Evolutionary conservation across 1,140 invertebrate genomes (phyloP), one percentile per base, ranked within the genome.

Genomic region (Neelides sp.): DNA sequence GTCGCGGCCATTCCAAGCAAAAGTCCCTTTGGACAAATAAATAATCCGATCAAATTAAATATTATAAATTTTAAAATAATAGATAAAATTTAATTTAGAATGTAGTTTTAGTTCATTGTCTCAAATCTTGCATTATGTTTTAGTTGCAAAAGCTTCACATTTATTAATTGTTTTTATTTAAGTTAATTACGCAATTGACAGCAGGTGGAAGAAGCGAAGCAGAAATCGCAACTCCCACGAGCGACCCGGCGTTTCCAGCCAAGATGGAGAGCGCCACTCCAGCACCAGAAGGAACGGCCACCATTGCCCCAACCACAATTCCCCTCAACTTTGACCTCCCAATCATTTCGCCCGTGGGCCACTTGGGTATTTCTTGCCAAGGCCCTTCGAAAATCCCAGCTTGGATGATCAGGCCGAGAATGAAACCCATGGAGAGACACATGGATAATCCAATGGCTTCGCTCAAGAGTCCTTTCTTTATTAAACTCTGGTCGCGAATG

Each of bases 181-280:
- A n/a, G n/a, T 48, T 63, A 73, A 76, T 76, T 70, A 84, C 82
- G 63, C 80, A 82, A 67, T 90, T 90, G 4, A 89, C 84, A 52
- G 83, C 80, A 12, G 85, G 86, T n/a, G 85, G 85, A 42, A 91
- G 63, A 27, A 89, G 68, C 1, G 85, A 89, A 1, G 86, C 85
- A 2, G 85, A 88, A 63, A 90, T 89, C 4, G 86, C 86, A 30
- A 91, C 86, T 57, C 85, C 85, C 53, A 91, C 88, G 32, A 90
- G 64, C 2, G 85, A 85, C 1, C 83, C 83, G 34, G 79, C 79
- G 62, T 83, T 88, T 15, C 84, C 85, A 62, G 85, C 83, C 1
- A 91, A 70, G 27, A 90, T 70, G 26, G 85, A 85, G n/a, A 91
- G 72, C 1, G 85, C 85, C 1, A 91, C 85, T 10, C 84, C 86